A percentile compares a stretch with the other conserved stretches of the same genome.
Conservation (phyloP, 1,140 invertebrate genomes). For the Ditylenchus dipsaci region DNA sequence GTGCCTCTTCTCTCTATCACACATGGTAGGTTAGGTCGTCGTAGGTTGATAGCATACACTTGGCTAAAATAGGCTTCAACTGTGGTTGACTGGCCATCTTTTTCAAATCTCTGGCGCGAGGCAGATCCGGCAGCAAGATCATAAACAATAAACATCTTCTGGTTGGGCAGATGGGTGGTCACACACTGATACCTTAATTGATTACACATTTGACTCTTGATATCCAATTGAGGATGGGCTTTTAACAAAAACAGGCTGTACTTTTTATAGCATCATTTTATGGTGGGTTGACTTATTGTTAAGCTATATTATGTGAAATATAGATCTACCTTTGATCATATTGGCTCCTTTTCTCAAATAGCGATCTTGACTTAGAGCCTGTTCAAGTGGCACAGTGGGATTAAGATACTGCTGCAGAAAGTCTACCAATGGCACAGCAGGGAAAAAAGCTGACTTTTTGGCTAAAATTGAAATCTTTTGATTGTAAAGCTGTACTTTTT, state of each 20-base stretch:
- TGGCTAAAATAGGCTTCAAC: background rate
- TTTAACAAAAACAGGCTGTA: too few relatives aligned
- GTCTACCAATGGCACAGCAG: background rate
- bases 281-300: too few relatives aligned
- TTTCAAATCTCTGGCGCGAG: background rate
- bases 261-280: too few relatives aligned
- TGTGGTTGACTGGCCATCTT: conserved; percentile 21
- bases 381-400: background rate
- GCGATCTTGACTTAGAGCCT: conserved; percentile 14
- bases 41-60: conserved; percentile 2
- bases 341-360: too few relatives aligned
- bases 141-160: conserved; percentile 1
- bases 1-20: conserved; percentile 14
- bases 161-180: conserved; percentile 2
- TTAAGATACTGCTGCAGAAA: conserved; percentile 18
- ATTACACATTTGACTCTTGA: too few relatives aligned
- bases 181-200: conserved; percentile 17
- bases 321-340: too few relatives aligned
- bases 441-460: conserved; percentile 32
- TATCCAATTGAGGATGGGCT: too few relatives aligned
- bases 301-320: too few relatives aligned
- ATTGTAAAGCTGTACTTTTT: too few relatives aligned
- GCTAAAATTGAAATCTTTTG: conserved; percentile 14
- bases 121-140: background rate
- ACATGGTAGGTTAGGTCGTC: conserved; percentile 2